Evolutionary conservation across 2,797 vertebrate genomes (phyloP).

Genomic region (Anableps anableps): DNA sequence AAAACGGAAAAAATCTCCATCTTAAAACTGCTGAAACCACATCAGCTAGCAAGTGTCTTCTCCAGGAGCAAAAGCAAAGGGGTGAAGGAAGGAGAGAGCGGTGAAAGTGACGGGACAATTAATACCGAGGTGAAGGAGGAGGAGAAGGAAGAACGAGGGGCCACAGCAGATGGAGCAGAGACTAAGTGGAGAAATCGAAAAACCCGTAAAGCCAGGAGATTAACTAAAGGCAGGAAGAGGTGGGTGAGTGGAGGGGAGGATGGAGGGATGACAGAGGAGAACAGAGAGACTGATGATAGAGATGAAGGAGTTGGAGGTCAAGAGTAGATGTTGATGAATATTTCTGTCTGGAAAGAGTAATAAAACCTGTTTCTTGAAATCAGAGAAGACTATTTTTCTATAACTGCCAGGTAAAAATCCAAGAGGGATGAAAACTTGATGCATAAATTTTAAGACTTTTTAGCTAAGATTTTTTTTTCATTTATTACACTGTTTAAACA

Average conservation of each 20-base stretch:
- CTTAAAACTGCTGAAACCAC: slow-evolving; percentile 11
- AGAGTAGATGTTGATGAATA: neutral
- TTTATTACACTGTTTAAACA: neutral
- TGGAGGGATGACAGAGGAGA: neutral
- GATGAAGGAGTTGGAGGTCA: slow-evolving; percentile 4
- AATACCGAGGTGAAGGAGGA: neutral
- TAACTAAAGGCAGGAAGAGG: slow-evolving; percentile 43
- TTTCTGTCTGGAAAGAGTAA: neutral
- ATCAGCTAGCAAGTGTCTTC: slow-evolving; percentile 11
- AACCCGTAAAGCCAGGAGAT: slow-evolving; percentile 64
- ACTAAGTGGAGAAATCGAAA: slow-evolving; percentile 64
- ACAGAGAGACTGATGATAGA: neutral
- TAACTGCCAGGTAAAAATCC: neutral
- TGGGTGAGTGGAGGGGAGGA: slow-evolving; percentile 16
- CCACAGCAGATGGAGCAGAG: neutral
- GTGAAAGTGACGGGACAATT: slow-evolving; percentile 6
- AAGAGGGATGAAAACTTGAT: neutral
- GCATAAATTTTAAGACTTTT: neutral
- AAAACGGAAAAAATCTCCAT: slow-evolving; percentile 15
- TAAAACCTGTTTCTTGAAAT: neutral
- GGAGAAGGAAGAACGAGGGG: neutral
- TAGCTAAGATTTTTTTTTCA: neutral
- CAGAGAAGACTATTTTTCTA: neutral
- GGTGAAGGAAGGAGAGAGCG: slow-evolving; percentile 7
- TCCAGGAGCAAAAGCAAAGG: slow-evolving; percentile 29